Evolutionary conservation across 2,113 vertebrate genomes (phyloP).

Genomic region (Crotalus helleri): DNA sequence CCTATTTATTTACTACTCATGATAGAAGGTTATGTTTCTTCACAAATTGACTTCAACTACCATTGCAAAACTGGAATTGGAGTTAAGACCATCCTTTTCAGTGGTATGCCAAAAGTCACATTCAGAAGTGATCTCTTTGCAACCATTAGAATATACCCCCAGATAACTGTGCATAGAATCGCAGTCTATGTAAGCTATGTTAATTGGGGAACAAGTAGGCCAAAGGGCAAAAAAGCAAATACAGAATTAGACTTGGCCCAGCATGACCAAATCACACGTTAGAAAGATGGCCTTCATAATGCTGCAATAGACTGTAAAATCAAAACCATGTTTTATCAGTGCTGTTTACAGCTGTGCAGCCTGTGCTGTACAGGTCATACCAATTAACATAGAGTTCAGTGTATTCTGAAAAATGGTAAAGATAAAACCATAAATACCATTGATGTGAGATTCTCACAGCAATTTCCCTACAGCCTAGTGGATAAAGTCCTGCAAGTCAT

Average conservation of each 20-base stretch:
- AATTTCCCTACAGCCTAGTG: background rate
- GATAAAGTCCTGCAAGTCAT: background rate
- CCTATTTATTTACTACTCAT: background rate
- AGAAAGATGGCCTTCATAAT: background rate
- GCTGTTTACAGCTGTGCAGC: background rate
- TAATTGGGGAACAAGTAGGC: background rate
- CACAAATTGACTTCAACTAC: background rate
- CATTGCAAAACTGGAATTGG: no score
- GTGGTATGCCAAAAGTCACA: background rate
- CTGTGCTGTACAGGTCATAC: background rate
- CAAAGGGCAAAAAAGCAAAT: background rate
- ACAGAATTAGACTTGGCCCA: background rate
- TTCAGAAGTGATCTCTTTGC: background rate
- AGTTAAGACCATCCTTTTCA: background rate
- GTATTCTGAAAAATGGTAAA: background rate
- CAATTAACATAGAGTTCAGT: no score
- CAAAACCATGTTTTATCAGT: background rate
- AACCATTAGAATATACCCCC: background rate
- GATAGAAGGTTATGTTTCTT: background rate
- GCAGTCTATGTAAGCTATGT: background rate
- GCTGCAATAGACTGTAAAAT: background rate
- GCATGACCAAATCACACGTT: background rate
- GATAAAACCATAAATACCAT: slow-evolving; percentile 1
- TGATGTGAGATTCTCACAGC: background rate
- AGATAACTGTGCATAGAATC: background rate